A percentile compares a stretch with the other conserved stretches of the same genome.
Evolutionary conservation across 2,797 vertebrate species (phyloP).

Genomic region (Lithobates pipiens): DNA sequence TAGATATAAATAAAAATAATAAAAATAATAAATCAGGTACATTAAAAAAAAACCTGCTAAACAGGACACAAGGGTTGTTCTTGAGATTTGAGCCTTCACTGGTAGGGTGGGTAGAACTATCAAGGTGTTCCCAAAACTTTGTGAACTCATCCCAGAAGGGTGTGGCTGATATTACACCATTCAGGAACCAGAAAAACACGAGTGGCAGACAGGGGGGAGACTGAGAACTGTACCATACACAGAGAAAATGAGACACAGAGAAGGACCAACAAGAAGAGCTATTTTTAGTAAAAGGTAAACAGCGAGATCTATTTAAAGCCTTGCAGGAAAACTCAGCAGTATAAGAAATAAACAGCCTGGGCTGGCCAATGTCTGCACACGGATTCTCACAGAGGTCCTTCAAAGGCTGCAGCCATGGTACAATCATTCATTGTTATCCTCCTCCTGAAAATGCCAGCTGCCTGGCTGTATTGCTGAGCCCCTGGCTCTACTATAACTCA

Average conservation of each 20-base stretch:
- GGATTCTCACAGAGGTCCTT: neutral
- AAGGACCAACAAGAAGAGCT: neutral
- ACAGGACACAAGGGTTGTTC: neutral
- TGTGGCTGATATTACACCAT: neutral
- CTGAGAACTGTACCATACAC: neutral
- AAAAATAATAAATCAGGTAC: neutral
- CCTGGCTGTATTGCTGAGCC: no score
- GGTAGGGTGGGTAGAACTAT: neutral
- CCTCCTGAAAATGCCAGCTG: no score
- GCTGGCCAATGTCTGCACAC: neutral
- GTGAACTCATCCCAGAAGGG: conserved; percentile 12
- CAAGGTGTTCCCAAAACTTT: conserved; percentile 16
- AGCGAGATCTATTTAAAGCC: neutral
- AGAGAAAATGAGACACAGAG: neutral
- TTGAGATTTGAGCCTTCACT: neutral
- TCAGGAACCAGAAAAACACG: conserved; percentile 21
- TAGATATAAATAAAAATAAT: no score
- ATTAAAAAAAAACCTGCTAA: neutral
- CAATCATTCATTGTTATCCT: no score
- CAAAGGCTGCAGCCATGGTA: neutral
- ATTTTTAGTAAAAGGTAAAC: conserved; percentile 16
- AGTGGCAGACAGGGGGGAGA: conserved; percentile 12
- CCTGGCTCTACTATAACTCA: no score
- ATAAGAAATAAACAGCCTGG: neutral
- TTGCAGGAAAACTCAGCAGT: neutral